Evolutionary conservation across 2,888 invertebrate genomes (phyloP).

Genomic region (Gortyna flavago): DNA sequence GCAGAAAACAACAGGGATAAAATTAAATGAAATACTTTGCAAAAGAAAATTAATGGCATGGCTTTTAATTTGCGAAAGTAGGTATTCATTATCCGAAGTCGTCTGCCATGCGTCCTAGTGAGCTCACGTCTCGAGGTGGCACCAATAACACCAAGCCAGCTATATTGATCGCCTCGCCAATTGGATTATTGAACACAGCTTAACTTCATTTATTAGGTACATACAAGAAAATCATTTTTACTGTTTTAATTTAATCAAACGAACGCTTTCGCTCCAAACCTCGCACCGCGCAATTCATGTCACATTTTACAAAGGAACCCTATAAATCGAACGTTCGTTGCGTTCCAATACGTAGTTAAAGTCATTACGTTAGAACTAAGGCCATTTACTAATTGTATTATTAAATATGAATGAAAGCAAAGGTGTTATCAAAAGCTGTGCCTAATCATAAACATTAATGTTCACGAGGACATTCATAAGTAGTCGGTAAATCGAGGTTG

Average conservation of each 20-base stretch:
- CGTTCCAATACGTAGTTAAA: conserved; percentile 60
- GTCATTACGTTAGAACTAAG: conserved; percentile 56
- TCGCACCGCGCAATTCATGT: neutral
- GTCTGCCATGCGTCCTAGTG: conserved; percentile 35
- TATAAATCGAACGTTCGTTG: conserved; percentile 51
- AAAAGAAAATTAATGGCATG: conserved; percentile 58
- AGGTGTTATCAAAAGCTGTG: conserved; percentile 46
- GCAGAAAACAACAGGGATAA: conserved; percentile 2
- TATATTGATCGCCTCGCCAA: conserved; percentile 39
- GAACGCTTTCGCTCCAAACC: neutral
- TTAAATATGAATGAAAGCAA: conserved; percentile 54
- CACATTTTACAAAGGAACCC: conserved; percentile 23
- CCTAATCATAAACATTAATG: conserved; percentile 43
- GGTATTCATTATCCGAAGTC: conserved; percentile 44
- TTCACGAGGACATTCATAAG: conserved; percentile 31
- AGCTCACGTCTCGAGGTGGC: conserved; percentile 21
- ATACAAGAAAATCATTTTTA: conserved; percentile 33
- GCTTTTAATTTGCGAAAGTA: conserved; percentile 63
- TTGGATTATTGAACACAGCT: conserved; percentile 42
- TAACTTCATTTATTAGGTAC: conserved; percentile 21
- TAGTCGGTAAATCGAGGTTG: conserved; percentile 37
- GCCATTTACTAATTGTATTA: conserved; percentile 62
- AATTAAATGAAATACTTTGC: conserved; percentile 49
- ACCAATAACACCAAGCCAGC: conserved; percentile 16
- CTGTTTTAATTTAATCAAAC: conserved; percentile 32